These are phyloP conservation scores for Pipra filicauda DNA, from an alignment of 2,113 vertebrate species.

Conservation along the genomic window DNA sequence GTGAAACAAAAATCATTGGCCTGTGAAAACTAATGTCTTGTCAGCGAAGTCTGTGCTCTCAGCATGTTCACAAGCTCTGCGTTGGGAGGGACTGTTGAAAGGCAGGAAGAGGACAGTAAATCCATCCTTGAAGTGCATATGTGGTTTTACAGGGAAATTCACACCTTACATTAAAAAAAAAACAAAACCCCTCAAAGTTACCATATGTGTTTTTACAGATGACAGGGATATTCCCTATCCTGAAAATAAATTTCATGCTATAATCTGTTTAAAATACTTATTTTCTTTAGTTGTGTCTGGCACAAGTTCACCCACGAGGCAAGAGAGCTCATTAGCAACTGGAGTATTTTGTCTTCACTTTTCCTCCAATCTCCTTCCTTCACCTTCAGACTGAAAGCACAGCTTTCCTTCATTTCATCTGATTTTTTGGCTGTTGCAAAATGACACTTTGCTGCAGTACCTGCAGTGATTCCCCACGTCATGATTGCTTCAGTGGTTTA, in stretches of 20 bases:
- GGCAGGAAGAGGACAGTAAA: conserved; percentile 44
- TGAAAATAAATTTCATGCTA: background rate
- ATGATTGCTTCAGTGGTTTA: background rate
- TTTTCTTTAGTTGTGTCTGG: background rate
- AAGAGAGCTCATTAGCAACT: background rate
- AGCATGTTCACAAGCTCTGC: conserved; percentile 42
- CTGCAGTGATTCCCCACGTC: background rate
- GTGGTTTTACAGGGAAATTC: conserved; percentile 50
- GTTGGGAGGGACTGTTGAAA: conserved; percentile 31
- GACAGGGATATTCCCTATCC: conserved; percentile 22
- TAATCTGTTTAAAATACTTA: conserved; percentile 3
- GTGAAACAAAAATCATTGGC: conserved; percentile 36
- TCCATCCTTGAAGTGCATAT: conserved; percentile 9
- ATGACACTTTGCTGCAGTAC: background rate
- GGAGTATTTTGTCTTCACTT: background rate
- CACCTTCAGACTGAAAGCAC: background rate
- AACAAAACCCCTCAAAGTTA: background rate
- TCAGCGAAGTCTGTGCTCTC: conserved; percentile 43
- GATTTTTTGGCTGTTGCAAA: background rate
- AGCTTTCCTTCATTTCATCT: background rate
- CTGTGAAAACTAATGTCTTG: conserved; percentile 57
- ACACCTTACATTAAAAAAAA: background rate
- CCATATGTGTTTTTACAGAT: conserved; percentile 55
- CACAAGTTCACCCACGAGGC: background rate
- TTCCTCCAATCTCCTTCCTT: background rate